These are phyloP conservation scores for Podiceps cristatus DNA, from an alignment of 2,113 vertebrate species.

Conservation along the genomic window DNA sequence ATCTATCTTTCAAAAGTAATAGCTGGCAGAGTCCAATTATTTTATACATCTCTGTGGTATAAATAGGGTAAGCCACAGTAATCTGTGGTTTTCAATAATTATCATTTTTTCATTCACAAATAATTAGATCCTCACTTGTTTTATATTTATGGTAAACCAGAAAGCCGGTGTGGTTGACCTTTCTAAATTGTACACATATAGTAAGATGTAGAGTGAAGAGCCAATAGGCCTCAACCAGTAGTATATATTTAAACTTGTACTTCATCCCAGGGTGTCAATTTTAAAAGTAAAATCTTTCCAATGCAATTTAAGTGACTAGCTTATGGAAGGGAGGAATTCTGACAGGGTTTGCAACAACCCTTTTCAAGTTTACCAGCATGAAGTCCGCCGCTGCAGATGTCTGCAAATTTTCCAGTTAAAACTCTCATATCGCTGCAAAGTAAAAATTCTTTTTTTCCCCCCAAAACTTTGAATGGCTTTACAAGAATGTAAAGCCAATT, in stretches of 20 bases:
- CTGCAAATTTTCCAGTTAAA: slow-evolving; percentile 18
- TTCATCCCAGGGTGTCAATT: slow-evolving; percentile 1
- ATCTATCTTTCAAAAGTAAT: slow-evolving; percentile 49
- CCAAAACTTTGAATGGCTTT: slow-evolving; percentile 38
- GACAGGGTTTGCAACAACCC: background rate
- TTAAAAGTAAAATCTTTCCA: slow-evolving; percentile 40
- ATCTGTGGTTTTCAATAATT: slow-evolving; percentile 56
- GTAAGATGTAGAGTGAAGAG: background rate
- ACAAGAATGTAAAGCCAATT: slow-evolving; percentile 64
- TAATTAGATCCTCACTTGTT: slow-evolving; percentile 51
- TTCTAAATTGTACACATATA: slow-evolving; percentile 20
- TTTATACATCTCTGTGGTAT: slow-evolving; percentile 40
- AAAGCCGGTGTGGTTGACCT: slow-evolving; percentile 26
- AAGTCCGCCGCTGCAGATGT: background rate
- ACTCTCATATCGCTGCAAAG: background rate
- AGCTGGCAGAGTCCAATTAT: slow-evolving; percentile 60
- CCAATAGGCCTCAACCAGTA: background rate
- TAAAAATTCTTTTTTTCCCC: background rate
- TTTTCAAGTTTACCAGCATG: background rate
- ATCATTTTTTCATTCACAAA: slow-evolving; percentile 69
- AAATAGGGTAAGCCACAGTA: slow-evolving; percentile 55
- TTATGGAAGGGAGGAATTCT: background rate
- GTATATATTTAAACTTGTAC: background rate
- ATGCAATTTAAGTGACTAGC: background rate
- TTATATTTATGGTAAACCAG: slow-evolving; percentile 64